phyloP scores from a whole-genome alignment of 2,888 invertebrate genomes.

The Thyatira batis region DNA sequence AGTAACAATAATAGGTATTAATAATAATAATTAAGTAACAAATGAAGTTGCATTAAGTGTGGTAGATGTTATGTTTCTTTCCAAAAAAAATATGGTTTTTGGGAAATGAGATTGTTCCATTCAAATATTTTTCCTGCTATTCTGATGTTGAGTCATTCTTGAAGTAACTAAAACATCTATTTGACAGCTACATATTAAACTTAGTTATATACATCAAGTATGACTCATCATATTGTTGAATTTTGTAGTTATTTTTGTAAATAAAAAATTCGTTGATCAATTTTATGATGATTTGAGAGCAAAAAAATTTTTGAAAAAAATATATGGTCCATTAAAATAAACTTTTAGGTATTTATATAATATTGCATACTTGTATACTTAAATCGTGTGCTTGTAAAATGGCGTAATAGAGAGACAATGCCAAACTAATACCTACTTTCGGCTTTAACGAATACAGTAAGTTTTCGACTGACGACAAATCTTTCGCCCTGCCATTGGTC shows the following conservation, averaged over 20 bases:
- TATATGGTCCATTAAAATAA: constrained; percentile 78
- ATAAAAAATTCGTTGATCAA: constrained; percentile 69
- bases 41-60: constrained; percentile 25
- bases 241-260: constrained; percentile 44
- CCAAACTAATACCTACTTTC: constrained; percentile 63
- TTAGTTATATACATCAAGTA: not conserved
- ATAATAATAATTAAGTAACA: constrained; percentile 53
- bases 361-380: constrained; percentile 58
- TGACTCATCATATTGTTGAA: constrained; percentile 27
- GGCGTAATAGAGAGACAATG: constrained; percentile 53
- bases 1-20: constrained; percentile 62
- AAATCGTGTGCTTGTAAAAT: constrained; percentile 54
- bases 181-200: not conserved
- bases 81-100: not conserved
- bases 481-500: constrained; percentile 57
- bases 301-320: constrained; percentile 53
- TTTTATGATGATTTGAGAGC: constrained; percentile 59
- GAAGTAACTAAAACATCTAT: not conserved
- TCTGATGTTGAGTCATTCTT: not conserved
- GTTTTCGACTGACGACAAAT: constrained; percentile 62
- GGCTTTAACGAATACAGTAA: constrained; percentile 66
- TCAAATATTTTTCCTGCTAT: not conserved
- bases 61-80: constrained; percentile 8
- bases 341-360: constrained; percentile 58
- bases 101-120: not conserved